Conservation (phyloP, 2,113 vertebrate species). For the Athene noctua region DNA sequence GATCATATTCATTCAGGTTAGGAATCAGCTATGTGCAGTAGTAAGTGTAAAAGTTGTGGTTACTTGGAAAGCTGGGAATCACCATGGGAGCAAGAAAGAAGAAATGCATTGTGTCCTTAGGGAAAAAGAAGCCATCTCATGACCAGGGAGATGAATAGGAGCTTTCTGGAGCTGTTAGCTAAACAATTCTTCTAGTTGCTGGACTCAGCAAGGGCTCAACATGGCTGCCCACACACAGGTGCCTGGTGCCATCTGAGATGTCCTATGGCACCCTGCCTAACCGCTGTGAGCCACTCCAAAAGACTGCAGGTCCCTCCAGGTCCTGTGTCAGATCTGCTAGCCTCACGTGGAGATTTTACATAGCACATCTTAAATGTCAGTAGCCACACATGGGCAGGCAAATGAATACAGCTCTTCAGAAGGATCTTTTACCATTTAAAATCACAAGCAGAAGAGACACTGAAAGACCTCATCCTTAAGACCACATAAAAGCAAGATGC, state of each 20-base stretch:
- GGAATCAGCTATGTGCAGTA: not conserved
- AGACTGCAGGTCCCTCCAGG: not conserved
- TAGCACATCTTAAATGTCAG: not conserved
- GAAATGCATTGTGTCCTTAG: not conserved
- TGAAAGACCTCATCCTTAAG: not conserved
- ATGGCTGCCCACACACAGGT: rapidly evolving
- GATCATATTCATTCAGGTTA: not conserved
- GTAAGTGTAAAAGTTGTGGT: not conserved
- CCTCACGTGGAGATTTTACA: not conserved
- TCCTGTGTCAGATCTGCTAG: not conserved
- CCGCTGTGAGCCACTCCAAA: not conserved
- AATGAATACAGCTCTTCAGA: not conserved
- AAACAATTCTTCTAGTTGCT: not conserved
- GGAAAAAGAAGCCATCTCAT: not conserved
- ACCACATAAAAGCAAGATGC: not conserved
- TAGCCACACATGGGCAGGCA: not conserved
- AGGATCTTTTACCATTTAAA: not conserved
- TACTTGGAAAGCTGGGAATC: not conserved
- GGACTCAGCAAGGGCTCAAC: not conserved
- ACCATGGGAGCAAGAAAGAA: not conserved
- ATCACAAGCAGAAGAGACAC: not conserved
- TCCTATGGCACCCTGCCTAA: not conserved
- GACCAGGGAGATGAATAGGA: not conserved
- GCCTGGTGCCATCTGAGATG: not conserved
- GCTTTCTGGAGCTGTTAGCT: not conserved